These are phyloP conservation scores for Dolichallabes microphthalmus DNA, from an alignment of 2,113 vertebrate species.

Conservation along the genomic window DNA sequence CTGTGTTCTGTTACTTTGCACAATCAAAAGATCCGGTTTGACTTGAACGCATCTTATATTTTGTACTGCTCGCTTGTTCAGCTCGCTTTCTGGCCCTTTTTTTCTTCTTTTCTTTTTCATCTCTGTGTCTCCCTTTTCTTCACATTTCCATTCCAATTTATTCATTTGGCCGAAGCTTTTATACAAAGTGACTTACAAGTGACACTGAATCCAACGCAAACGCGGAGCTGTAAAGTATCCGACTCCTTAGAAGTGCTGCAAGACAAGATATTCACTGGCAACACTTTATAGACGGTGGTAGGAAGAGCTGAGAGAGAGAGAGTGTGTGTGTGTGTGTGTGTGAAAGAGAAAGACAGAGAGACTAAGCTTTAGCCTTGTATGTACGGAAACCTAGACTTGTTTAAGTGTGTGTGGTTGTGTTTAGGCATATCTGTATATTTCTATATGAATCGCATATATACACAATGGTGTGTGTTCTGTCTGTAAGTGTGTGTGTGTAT, in stretches of 20 bases:
- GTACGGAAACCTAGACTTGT: conserved; percentile 13
- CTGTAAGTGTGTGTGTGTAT: background rate
- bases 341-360: background rate
- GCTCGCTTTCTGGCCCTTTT: background rate
- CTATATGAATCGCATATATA: background rate
- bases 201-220: background rate
- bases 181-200: conserved; percentile 10
- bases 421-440: background rate
- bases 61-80: background rate
- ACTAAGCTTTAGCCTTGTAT: conserved; percentile 6
- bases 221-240: background rate
- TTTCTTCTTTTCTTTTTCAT: background rate
- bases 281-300: background rate
- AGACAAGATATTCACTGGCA: background rate
- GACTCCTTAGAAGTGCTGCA: background rate
- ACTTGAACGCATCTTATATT: background rate
- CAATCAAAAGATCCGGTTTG: too few relatives aligned
- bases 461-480: background rate
- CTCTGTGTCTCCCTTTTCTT: background rate
- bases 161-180: background rate
- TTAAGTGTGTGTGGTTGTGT: background rate
- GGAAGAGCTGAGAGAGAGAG: background rate
- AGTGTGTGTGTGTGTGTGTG: background rate
- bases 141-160: conserved; percentile 3
- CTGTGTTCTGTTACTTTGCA: too few relatives aligned